These are phyloP conservation scores for Hydrocynus forskahlii DNA, from an alignment of 2,797 vertebrate genomes.

Conservation along the genomic window DNA sequence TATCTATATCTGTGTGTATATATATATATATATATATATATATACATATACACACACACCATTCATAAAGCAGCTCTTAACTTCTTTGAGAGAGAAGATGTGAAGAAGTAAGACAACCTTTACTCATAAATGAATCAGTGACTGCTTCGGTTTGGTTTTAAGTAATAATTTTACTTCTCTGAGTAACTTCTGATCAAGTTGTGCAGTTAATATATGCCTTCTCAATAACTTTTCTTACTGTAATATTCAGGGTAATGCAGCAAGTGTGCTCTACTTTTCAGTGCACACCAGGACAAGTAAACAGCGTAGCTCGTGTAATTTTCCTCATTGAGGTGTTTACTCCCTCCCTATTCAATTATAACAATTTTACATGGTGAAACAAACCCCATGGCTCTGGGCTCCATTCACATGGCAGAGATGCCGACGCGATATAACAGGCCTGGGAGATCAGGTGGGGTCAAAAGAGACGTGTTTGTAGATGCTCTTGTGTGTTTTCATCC, in stretches of 20 bases:
- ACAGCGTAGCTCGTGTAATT: constrained; percentile 42
- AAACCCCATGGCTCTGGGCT: constrained; percentile 1
- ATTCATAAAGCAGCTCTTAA: too few relatives aligned
- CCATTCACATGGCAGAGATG: constrained; percentile 3
- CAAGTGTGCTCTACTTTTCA: neutral
- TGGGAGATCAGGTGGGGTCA: constrained; percentile 33
- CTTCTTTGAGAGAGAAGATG: too few relatives aligned
- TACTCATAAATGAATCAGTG: too few relatives aligned
- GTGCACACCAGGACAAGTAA: constrained; percentile 26
- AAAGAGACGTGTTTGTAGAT: constrained; percentile 41
- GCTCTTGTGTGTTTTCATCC: constrained; percentile 44
- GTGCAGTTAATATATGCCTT: neutral
- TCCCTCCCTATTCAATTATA: constrained; percentile 30
- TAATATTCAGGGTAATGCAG: neutral
- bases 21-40: too few relatives aligned
- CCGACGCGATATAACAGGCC: neutral
- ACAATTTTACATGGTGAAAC: constrained; percentile 34
- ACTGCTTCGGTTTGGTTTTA: too few relatives aligned
- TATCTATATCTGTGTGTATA: too few relatives aligned
- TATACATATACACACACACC: too few relatives aligned
- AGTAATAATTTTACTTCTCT: too few relatives aligned
- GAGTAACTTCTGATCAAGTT: too few relatives aligned
- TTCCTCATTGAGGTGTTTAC: constrained; percentile 36
- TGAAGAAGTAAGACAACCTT: too few relatives aligned
- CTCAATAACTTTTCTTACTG: neutral